Conservation (phyloP, 1,140 invertebrate genomes). For the Anadara kagoshimensis region DNA sequence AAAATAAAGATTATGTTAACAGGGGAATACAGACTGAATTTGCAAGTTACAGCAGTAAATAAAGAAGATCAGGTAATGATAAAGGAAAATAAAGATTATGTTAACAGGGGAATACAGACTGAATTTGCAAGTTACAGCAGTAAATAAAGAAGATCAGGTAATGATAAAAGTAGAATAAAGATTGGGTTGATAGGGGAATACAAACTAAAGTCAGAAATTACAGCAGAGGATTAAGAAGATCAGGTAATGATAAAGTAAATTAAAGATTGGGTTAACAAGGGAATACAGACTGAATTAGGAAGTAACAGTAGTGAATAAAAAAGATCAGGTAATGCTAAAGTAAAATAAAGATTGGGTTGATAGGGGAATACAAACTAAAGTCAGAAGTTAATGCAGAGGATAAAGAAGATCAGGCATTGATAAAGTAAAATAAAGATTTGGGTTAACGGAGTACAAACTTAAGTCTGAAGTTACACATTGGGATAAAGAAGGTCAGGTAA, state of each 20-base stretch:
- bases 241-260: constrained; percentile 2
- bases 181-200: constrained; percentile 58
- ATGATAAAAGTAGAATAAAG: background rate
- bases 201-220: too few species aligned
- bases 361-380: background rate
- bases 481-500: too few species aligned
- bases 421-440: too few species aligned
- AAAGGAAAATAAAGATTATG: too few species aligned
- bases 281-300: background rate
- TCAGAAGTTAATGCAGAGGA: too few species aligned
- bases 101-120: constrained; percentile 46
- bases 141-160: constrained; percentile 17
- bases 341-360: background rate
- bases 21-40: background rate
- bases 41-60: too few species aligned
- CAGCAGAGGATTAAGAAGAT: constrained; percentile 9
- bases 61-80: too few species aligned
- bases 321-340: too few species aligned
- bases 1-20: constrained; percentile 1
- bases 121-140: constrained; percentile 35
- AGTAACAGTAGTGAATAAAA: too few species aligned
- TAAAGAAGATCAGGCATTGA: too few species aligned
- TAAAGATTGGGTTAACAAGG: constrained; percentile 6
- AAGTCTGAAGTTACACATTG: too few species aligned
- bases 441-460: constrained; percentile 13